Base-by-base conservation (phyloP, 2,797 vertebrate genomes). In the Oreochromis mossambicus region DNA sequence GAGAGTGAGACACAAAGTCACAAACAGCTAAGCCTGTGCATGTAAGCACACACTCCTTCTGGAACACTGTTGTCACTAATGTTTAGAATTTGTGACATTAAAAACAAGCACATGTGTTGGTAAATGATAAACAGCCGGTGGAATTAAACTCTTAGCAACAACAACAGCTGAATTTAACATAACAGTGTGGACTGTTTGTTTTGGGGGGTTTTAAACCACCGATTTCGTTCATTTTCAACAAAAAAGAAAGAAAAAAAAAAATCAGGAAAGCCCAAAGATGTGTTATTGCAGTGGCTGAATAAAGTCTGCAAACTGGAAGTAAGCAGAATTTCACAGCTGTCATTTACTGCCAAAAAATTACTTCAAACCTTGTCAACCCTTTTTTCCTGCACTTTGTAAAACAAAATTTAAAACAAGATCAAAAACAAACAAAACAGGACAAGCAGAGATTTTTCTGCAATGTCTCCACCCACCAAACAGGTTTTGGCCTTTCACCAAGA, bases 31-130 rank as follows among this genome's bases (percentile, higher is more conserved):
- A 75, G 79, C 34, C 51, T 61, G 5, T 5, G 43, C 73, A 87
- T 61, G 88, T 83, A 90, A 89, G 78, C 84, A 89, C 8, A 78
- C 17, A 38, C 50, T 41, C 10, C 48, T 34, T 15, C 34, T 61
- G 61, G 7, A 80, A 83, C 77, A 86, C 6, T 21, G 46, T 52
- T 9, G 41, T 41, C 14, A 34, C 10, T 41, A 9, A 73, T 58
- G 48, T 51, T 70, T 73, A 32, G 17, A 7, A 32, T 75, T 73
- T 73, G 17, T 46, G 24, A 73, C 24, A 48, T 48, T 73, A 29
- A 48, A 73, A 48, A 73, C 24, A 73, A 73, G 24, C 43, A 48
- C 4, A 2, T 21, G 10, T 19, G 1, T 8, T 32, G 26, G 15
- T 32, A 48, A 8, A 56, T 66, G n/a, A 36, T 50, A 48, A 73